phyloP scores from a whole-genome alignment of 2,888 invertebrate genomes.

The Dexiosoma caninum region DNA sequence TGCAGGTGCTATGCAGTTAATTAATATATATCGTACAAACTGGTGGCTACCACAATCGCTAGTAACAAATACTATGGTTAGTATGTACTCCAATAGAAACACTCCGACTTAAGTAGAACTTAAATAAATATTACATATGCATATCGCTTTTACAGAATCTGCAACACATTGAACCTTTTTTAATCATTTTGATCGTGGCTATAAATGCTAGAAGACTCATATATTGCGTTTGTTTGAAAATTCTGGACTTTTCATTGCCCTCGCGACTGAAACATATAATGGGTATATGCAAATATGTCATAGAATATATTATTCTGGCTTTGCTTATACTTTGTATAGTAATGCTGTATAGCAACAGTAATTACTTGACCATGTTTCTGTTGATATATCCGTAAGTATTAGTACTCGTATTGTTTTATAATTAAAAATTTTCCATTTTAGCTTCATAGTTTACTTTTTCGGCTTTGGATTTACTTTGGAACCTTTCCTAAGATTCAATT shows the following conservation, averaged over 20 bases:
- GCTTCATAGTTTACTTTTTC: constrained; percentile 86
- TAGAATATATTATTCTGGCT: constrained; percentile 81
- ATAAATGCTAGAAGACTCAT: constrained; percentile 89
- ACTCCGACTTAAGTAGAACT: not conserved
- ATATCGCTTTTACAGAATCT: constrained; percentile 85
- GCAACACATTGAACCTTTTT: constrained; percentile 93
- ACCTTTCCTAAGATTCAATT: constrained; percentile 84
- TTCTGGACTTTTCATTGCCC: constrained; percentile 77
- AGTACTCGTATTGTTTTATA: not conserved
- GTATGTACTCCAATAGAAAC: constrained; percentile 65
- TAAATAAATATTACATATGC: not conserved
- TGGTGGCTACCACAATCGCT: constrained; percentile 98
- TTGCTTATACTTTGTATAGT: constrained; percentile 84
- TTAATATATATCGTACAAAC: constrained; percentile 95
- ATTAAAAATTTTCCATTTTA: constrained; percentile 69
- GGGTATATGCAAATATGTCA: constrained; percentile 72
- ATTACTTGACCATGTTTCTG: constrained; percentile 87
- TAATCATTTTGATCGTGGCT: constrained; percentile 90
- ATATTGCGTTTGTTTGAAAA: constrained; percentile 80
- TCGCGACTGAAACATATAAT: constrained; percentile 77
- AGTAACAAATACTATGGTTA: constrained; percentile 91
- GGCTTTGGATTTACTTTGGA: constrained; percentile 88
- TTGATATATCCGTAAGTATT: constrained; percentile 92
- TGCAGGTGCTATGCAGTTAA: constrained; percentile 91
- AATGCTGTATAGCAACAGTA: constrained; percentile 86